Percentiles rank a stretch among this genome's conserved stretches.
Evolutionary conservation across 2,113 vertebrate genomes (phyloP).

Genomic region (Rostratula benghalensis): DNA sequence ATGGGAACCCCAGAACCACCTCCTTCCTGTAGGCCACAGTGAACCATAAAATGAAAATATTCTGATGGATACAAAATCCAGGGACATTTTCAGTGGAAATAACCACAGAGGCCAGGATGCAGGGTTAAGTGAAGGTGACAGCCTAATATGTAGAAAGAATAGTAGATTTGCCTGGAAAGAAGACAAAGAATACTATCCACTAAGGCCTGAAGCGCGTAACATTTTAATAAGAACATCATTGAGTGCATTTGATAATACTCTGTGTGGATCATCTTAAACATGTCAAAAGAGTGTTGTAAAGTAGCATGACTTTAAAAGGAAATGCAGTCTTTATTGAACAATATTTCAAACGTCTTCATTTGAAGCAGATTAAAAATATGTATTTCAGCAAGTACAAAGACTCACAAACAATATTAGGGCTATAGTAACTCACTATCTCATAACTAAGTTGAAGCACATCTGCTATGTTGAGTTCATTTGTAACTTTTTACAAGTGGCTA

Average conservation of each 20-base stretch:
- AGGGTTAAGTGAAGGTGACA: background rate
- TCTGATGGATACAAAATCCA: background rate
- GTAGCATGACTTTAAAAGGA: constrained; percentile 39
- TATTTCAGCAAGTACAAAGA: background rate
- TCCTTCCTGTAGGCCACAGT: background rate
- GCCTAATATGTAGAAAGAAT: background rate
- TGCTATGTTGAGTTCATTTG: background rate
- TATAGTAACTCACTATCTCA: background rate
- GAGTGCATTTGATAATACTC: constrained; percentile 10
- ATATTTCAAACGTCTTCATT: constrained; percentile 36
- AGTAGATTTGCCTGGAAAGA: constrained; percentile 20
- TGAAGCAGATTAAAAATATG: background rate
- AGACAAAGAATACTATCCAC: constrained; percentile 6
- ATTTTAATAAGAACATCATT: constrained; percentile 49
- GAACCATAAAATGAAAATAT: background rate
- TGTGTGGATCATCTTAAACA: constrained; percentile 25
- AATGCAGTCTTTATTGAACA: constrained; percentile 29
- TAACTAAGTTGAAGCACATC: background rate
- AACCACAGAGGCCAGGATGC: background rate
- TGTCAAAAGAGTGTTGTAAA: constrained; percentile 28
- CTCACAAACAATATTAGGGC: background rate
- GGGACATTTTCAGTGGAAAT: background rate
- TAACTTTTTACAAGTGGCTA: background rate
- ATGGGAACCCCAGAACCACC: background rate
- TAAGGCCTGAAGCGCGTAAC: background rate